Evolutionary conservation across 2,797 vertebrate genomes (phyloP).

Genomic region (Geotrypetes seraphini): DNA sequence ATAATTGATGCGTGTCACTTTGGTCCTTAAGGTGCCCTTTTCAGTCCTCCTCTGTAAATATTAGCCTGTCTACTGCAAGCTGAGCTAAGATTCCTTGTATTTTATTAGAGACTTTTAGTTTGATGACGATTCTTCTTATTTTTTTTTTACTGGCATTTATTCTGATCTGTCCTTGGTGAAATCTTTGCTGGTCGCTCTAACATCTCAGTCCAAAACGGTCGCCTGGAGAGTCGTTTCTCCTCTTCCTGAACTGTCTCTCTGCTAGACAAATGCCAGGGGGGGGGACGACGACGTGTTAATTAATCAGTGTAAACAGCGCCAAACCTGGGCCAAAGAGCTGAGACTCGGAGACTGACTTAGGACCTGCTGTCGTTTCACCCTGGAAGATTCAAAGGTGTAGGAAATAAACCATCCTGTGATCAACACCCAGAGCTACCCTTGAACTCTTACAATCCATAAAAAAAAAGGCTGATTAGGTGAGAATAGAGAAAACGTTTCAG

Average conservation of each 20-base stretch:
- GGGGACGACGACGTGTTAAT: constrained; percentile 23
- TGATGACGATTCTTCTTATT: constrained; percentile 13
- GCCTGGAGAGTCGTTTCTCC: neutral
- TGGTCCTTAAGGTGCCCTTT: constrained; percentile 5
- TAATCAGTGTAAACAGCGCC: constrained; percentile 13
- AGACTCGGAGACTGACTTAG: neutral
- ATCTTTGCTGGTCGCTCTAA: neutral
- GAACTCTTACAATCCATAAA: no score
- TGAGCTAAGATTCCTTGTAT: constrained; percentile 15
- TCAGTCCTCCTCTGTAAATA: constrained; percentile 22
- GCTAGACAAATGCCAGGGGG: constrained; percentile 13
- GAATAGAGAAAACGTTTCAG: no score
- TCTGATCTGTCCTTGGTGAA: constrained; percentile 20
- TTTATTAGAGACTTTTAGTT: constrained; percentile 24
- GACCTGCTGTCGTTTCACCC: neutral
- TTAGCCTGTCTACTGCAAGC: constrained; percentile 24
- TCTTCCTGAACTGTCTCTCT: neutral
- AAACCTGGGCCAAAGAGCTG: constrained; percentile 2
- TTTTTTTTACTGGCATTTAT: constrained; percentile 22
- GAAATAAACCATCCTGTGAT: neutral
- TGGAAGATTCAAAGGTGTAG: neutral
- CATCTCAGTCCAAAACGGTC: neutral
- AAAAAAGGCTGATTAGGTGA: no score
- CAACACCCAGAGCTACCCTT: no score
- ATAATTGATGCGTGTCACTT: constrained; percentile 22